Evolutionary conservation across 2,113 vertebrate species (phyloP).

Genomic region (Irena cyanogastra): DNA sequence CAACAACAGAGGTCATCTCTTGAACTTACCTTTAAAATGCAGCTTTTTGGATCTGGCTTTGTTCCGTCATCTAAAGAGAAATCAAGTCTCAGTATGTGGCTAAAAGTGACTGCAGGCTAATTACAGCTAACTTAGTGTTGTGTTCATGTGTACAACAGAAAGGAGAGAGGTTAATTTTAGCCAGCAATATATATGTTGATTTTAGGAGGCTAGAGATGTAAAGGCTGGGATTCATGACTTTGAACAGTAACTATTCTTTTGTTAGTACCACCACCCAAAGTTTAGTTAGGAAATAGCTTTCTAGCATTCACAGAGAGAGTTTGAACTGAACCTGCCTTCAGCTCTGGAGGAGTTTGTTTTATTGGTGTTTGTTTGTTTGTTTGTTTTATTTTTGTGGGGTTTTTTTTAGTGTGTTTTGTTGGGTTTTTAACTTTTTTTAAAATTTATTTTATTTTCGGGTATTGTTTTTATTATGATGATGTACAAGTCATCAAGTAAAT

Average conservation of each 20-base stretch:
- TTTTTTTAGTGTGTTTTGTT: no score
- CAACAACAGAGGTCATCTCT: background rate
- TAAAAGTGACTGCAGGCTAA: background rate
- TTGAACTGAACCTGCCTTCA: background rate
- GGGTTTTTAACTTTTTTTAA: no score
- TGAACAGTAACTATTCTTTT: background rate
- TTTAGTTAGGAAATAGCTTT: background rate
- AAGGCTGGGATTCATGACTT: background rate
- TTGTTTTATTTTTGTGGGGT: no score
- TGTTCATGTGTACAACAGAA: no score
- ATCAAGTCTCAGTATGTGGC: background rate
- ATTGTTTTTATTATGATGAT: background rate
- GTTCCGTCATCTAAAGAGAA: background rate
- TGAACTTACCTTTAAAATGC: background rate
- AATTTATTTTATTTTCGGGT: no score
- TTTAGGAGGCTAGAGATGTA: background rate
- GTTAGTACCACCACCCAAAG: background rate
- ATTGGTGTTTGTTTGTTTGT: background rate
- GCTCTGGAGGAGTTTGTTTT: fast-evolving
- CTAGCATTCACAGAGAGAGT: background rate
- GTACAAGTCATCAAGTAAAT: background rate
- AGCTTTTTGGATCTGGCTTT: background rate
- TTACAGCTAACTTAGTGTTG: no score
- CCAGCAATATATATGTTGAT: background rate
- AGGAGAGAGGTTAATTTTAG: background rate